These are phyloP conservation scores for Mus spicilegus DNA, from an alignment of 2,113 vertebrate species.

Conservation along the genomic window DNA sequence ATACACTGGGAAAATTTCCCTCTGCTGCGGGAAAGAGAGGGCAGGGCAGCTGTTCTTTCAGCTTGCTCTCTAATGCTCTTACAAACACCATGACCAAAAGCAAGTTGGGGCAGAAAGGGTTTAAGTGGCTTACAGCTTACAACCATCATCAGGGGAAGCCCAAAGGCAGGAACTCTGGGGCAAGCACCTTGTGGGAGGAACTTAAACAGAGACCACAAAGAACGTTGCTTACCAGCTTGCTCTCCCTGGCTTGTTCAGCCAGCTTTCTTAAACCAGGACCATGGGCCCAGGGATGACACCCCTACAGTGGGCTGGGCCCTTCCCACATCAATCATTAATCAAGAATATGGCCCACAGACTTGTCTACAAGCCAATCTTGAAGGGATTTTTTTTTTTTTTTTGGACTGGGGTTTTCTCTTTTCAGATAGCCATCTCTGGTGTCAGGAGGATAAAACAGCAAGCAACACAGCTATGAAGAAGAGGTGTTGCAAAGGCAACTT, in stretches of 20 bases:
- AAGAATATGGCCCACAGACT: not conserved
- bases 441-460: not conserved
- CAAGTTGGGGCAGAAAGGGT: not conserved
- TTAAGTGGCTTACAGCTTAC: not conserved
- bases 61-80: not conserved
- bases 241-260: not conserved
- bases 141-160: not conserved
- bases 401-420: not conserved
- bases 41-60: not conserved
- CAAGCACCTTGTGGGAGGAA: not conserved
- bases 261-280: not conserved
- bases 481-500: conserved; percentile 51
- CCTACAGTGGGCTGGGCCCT: not conserved
- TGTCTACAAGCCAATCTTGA: not conserved
- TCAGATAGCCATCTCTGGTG: not conserved
- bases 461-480: not conserved
- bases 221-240: not conserved
- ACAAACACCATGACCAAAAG: not conserved
- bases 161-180: not conserved
- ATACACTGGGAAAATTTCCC: not conserved
- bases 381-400: not conserved
- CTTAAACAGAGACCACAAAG: not conserved
- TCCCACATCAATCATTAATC: not conserved
- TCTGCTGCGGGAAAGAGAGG: not conserved
- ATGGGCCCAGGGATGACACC: not conserved